Percentiles rank a stretch among this genome's conserved stretches.
phyloP scores from a whole-genome alignment of 2,797 vertebrate genomes.

The Molossus molossus region DNA sequence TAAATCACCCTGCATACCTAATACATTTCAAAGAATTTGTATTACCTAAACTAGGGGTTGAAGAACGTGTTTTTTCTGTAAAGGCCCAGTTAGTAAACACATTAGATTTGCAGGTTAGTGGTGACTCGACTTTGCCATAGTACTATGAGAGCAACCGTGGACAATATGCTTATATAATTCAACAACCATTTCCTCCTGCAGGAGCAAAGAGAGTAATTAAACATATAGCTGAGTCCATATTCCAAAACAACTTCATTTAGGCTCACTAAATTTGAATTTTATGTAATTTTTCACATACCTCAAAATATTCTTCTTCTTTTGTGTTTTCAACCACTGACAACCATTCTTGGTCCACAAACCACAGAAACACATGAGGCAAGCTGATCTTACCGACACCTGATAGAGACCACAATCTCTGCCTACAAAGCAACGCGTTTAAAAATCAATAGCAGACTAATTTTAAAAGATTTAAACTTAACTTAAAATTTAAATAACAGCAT shows the following conservation, averaged over 20 bases:
- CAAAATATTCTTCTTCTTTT: not conserved
- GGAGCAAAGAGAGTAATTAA: not conserved
- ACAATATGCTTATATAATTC: not conserved
- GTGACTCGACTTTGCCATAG: not conserved
- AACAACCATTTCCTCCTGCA: not conserved
- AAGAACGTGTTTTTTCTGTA: not conserved
- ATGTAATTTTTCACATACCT: not conserved
- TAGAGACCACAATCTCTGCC: not conserved
- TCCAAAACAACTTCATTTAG: constrained; percentile 24
- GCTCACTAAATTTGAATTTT: constrained; percentile 7
- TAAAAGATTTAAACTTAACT: constrained; percentile 33
- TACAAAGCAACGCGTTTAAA: not conserved
- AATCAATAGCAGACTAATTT: constrained; percentile 3
- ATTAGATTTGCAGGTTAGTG: not conserved
- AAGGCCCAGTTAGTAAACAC: not conserved
- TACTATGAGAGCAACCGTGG: not conserved
- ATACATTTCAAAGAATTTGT: not conserved
- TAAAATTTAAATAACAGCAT: constrained; percentile 40
- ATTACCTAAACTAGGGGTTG: not conserved
- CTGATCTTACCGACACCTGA: not conserved
- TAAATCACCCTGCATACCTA: not conserved
- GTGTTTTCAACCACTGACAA: not conserved
- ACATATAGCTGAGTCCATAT: not conserved
- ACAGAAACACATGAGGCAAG: not conserved
- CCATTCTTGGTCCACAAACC: not conserved